Evolutionary conservation across 2,888 invertebrate species (phyloP).

Genomic region (Vannuccia rotundouncinata): DNA sequence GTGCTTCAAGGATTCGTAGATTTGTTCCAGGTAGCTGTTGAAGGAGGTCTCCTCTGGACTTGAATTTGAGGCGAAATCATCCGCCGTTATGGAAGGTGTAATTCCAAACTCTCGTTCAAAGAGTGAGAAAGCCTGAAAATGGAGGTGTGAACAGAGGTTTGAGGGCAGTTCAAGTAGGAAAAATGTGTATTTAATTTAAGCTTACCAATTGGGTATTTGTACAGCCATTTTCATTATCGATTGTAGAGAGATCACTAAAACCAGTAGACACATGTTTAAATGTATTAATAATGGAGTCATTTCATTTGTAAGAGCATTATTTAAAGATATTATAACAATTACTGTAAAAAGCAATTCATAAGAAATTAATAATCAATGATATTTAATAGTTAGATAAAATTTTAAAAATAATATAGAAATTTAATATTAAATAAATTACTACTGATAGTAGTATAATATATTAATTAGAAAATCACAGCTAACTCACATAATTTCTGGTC

Average conservation of each 20-base stretch:
- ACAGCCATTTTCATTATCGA: background rate
- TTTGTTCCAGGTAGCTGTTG: conserved; percentile 29
- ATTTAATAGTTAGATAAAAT: too few species aligned
- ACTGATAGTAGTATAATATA: too few species aligned
- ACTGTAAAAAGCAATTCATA: too few species aligned
- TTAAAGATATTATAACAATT: too few species aligned
- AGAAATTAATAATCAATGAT: too few species aligned
- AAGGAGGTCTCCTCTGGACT: conserved; percentile 23
- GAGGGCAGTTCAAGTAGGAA: background rate
- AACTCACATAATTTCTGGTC: conserved; percentile 28
- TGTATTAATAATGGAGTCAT: too few species aligned
- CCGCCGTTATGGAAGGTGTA: background rate
- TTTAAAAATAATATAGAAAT: background rate
- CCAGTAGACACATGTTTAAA: too few species aligned
- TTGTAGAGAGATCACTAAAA: conserved; percentile 31
- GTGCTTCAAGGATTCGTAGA: conserved; percentile 31
- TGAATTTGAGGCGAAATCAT: background rate
- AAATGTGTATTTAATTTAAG: background rate
- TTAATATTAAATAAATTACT: too few species aligned
- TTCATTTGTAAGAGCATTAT: too few species aligned
- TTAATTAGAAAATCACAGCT: too few species aligned
- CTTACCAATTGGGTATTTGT: conserved; percentile 31
- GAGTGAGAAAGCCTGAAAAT: conserved; percentile 22
- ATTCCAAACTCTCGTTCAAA: conserved; percentile 34
- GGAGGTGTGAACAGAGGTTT: background rate